A percentile compares a stretch with the other conserved stretches of the same genome.
phyloP scores from a whole-genome alignment of 2,888 invertebrate genomes.

The Heliothis peltigera region DNA sequence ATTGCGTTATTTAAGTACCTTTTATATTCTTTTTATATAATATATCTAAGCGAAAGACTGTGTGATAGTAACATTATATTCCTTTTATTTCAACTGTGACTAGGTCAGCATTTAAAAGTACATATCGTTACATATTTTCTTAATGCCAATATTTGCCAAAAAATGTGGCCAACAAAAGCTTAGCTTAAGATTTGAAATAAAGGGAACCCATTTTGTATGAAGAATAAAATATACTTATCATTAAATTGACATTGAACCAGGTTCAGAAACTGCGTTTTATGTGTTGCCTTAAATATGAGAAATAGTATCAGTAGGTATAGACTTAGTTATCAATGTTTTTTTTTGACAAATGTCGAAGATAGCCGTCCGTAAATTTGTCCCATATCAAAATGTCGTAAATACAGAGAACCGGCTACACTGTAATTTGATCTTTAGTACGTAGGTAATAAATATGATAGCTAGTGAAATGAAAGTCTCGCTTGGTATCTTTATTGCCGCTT shows the following conservation, averaged over 20 bases:
- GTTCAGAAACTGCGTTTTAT: background rate
- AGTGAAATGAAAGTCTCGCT: constrained; percentile 25
- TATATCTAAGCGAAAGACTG: constrained; percentile 34
- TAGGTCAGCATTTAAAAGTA: constrained; percentile 32
- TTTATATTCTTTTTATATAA: constrained; percentile 26
- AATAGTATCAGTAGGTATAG: background rate
- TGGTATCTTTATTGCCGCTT: constrained; percentile 34
- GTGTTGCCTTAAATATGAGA: background rate
- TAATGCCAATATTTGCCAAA: constrained; percentile 52
- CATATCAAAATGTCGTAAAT: constrained; percentile 9
- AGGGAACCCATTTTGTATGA: constrained; percentile 5
- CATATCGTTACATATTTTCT: constrained; percentile 53
- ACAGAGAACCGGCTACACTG: constrained; percentile 36
- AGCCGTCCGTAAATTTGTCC: constrained; percentile 21
- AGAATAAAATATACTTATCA: background rate
- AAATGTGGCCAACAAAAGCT: constrained; percentile 53
- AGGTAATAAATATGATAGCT: constrained; percentile 29
- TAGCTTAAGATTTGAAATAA: constrained; percentile 31
- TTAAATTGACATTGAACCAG: background rate
- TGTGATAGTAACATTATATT: constrained; percentile 12
- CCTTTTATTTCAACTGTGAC: constrained; percentile 14
- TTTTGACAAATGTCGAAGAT: background rate
- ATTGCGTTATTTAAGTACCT: constrained; percentile 29
- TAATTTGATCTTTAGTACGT: constrained; percentile 13
- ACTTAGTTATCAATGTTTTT: background rate